Evolutionary conservation across 1,140 invertebrate species (phyloP), one percentile per base, ranked within the genome.

Genomic region (Mizuhopecten yessoensis): DNA sequence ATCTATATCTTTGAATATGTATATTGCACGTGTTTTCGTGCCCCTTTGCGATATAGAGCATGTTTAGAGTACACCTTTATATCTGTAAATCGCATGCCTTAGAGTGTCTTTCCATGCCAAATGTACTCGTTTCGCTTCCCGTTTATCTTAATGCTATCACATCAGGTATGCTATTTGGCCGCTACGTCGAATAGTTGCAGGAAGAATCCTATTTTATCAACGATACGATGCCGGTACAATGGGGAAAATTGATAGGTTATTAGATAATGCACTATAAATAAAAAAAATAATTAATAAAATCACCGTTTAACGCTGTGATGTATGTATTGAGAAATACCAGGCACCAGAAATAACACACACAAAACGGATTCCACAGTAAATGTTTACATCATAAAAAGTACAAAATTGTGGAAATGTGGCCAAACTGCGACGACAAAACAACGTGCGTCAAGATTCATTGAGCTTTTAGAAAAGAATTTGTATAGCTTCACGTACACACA

Each of bases 111-210:
- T 11, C n/a, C 5, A 75, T 75, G 57, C 57, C 57, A 75, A 75
- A 75, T 75, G 57, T 75, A 75, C 57, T 75, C 57, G 17, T 3
- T 29, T 5, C n/a, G 57, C 57, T n/a, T n/a, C 23, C 17, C 0
- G 57, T n/a, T 75, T 75, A 75, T 75, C 57, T 9, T 75, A 75
- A 75, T 75, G 57, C 57, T 75, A 75, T 75, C 57, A 75, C 57
- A 75, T 75, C 23, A 75, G 29, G 17, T 75, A 75, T 75, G 57
- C 57, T 75, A 75, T 75, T 75, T 75, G 57, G 57, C 57, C n/a
- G 29, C n/a, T 75, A 75, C 57, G 23, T 75, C 23, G 23, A 75
- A 75, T 75, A 75, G 57, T 75, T 75, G 57, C 23, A 75, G 57
- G n/a, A 75, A n/a, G 57, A 75, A 29, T 7, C 9, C 5, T 29